A percentile compares a stretch with the other conserved stretches of the same genome.
phyloP scores from a whole-genome alignment of 2,888 invertebrate genomes.

The Acrobasis suavella region DNA sequence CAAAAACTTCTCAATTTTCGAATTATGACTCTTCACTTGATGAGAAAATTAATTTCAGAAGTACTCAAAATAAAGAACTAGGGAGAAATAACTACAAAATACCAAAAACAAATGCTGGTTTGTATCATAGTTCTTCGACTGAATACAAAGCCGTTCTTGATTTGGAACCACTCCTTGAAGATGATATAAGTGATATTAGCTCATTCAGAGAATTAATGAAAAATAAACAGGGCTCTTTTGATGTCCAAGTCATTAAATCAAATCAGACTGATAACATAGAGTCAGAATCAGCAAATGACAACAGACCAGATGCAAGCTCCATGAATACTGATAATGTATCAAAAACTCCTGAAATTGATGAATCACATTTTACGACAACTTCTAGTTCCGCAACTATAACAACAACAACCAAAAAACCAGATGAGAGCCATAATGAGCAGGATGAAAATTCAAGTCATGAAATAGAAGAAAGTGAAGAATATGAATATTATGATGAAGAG shows the following conservation, averaged over 20 bases:
- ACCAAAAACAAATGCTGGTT: slow-evolving; percentile 46
- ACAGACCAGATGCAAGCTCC: slow-evolving; percentile 70
- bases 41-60: slow-evolving; percentile 45
- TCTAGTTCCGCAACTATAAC: slow-evolving; percentile 25
- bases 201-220: slow-evolving; percentile 77
- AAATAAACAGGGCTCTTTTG: slow-evolving; percentile 71
- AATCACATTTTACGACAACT: slow-evolving; percentile 37
- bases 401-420: slow-evolving; percentile 41
- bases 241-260: slow-evolving; percentile 81
- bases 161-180: slow-evolving; percentile 82
- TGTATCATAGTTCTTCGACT: slow-evolving; percentile 61
- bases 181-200: slow-evolving; percentile 78
- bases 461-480: slow-evolving; percentile 61
- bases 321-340: slow-evolving; percentile 67
- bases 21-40: slow-evolving; percentile 50
- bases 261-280: slow-evolving; percentile 47
- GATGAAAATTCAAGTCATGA: slow-evolving; percentile 53
- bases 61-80: slow-evolving; percentile 46
- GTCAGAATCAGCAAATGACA: slow-evolving; percentile 55
- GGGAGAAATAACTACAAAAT: slow-evolving; percentile 45
- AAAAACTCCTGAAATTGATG: slow-evolving; percentile 43
- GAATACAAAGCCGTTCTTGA: slow-evolving; percentile 79
- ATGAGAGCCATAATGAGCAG: slow-evolving; percentile 40
- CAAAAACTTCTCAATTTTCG: slow-evolving; percentile 55
- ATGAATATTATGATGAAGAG: slow-evolving; percentile 70